These are phyloP conservation scores for Seira musarum DNA, from an alignment of 2,888 invertebrate genomes.

Conservation along the genomic window DNA sequence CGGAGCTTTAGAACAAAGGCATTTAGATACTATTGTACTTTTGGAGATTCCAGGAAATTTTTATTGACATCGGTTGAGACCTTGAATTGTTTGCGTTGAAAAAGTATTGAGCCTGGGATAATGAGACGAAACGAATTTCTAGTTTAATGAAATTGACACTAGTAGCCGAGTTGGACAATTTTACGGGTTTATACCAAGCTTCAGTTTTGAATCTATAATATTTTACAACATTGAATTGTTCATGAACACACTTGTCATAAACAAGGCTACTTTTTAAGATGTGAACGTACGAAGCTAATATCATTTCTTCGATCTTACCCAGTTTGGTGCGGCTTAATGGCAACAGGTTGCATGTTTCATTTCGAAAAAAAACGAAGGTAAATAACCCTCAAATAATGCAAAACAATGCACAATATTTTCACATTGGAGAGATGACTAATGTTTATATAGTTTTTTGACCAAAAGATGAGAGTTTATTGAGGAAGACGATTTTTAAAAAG, in stretches of 20 bases:
- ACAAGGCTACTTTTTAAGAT: too few species aligned
- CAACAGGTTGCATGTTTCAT: conserved; percentile 45
- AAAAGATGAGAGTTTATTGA: not conserved
- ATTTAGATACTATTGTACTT: too few species aligned
- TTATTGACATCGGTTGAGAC: too few species aligned
- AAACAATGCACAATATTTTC: not conserved
- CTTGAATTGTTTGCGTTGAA: conserved; percentile 10
- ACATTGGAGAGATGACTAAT: not conserved
- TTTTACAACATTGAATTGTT: too few species aligned
- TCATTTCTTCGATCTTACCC: not conserved
- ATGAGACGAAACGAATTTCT: not conserved
- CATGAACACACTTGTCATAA: too few species aligned
- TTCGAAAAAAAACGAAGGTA: not conserved
- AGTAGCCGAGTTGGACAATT: conserved; percentile 33
- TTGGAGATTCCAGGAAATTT: conserved; percentile 51
- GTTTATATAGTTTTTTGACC: not conserved
- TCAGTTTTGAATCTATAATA: too few species aligned
- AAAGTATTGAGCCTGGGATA: conserved; percentile 25
- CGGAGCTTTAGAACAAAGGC: too few species aligned
- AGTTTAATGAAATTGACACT: conserved; percentile 25
- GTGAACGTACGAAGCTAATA: conserved; percentile 6
- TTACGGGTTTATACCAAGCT: conserved; percentile 55
- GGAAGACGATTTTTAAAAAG: not conserved
- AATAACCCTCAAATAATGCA: not conserved
- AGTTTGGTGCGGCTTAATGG: conserved; percentile 48